A percentile compares a stretch with the other conserved stretches of the same genome.
Conservation (phyloP, 2,888 invertebrate genomes). For the Orthosia cruda region DNA sequence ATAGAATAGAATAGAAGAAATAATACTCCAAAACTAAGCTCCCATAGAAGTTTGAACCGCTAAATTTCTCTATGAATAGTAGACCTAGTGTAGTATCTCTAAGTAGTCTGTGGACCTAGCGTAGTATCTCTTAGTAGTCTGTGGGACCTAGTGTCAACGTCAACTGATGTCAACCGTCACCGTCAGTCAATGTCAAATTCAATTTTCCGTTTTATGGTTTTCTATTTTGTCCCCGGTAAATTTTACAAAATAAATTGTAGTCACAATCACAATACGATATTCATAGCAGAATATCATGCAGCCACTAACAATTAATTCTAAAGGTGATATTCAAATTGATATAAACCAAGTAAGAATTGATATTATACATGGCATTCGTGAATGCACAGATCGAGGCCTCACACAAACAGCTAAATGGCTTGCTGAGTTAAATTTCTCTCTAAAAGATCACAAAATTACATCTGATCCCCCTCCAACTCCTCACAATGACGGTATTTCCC, state of each 20-base stretch:
- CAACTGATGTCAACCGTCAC: background rate
- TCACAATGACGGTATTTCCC: slow-evolving; percentile 86
- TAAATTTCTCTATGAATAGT: too few species aligned
- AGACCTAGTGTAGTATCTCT: too few species aligned
- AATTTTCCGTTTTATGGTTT: slow-evolving; percentile 35
- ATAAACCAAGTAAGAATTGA: slow-evolving; percentile 87
- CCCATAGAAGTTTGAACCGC: too few species aligned
- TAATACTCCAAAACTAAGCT: too few species aligned
- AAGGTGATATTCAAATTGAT: slow-evolving; percentile 87
- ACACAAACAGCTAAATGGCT: slow-evolving; percentile 97
- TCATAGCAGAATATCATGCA: slow-evolving; percentile 74
- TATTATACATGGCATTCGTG: slow-evolving; percentile 87
- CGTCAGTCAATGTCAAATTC: slow-evolving; percentile 10
- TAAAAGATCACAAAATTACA: slow-evolving; percentile 93
- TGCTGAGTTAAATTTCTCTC: slow-evolving; percentile 95
- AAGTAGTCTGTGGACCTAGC: too few species aligned
- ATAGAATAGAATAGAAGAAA: too few species aligned
- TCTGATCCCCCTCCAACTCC: slow-evolving; percentile 88
- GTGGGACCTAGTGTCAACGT: too few species aligned
- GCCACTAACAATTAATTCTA: slow-evolving; percentile 80
- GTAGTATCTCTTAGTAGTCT: too few species aligned
- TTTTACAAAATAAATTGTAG: slow-evolving; percentile 18
- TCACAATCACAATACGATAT: slow-evolving; percentile 6
- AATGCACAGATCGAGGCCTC: slow-evolving; percentile 96
- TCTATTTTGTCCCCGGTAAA: slow-evolving; percentile 31